Evolutionary conservation across 2,797 vertebrate genomes (phyloP), one percentile per base, ranked within the genome.

Genomic region (Lepilemur septentrionalis): DNA sequence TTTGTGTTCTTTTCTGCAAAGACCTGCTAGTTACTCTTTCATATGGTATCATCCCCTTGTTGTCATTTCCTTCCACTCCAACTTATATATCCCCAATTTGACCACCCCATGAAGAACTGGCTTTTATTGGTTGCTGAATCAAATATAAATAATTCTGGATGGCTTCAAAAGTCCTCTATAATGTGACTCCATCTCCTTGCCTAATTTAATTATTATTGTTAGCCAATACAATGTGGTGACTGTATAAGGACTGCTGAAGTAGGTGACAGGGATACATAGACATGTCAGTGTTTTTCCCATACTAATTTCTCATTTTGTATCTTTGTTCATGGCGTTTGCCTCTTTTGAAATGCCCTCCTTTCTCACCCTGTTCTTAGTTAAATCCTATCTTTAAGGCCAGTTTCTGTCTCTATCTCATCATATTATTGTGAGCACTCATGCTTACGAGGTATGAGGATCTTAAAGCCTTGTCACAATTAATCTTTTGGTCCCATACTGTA

Each of bases 81-180:
- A 28, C 28, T 91, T 84, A 7, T 12, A 52, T 79, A 43, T 73
- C 50, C 15, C 11, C 69, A 81, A 57, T 89, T 76, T 96, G 89
- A 52, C 32, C 17, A n/a, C 70, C 15, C 75, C 43, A 46, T 73
- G 11, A 90, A 50, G 76, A 57, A 86, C 41, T 94, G 57, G 10
- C 70, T 83, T 65, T 63, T 89, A 69, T 32, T 96, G 59, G 55
- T 57, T 94, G 15, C 81, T 92, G 17, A 92, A 79, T 92, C 59
- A 94, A 65, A 81, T 96, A 63, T 83, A 90, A 89, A 83, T 17
- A 50, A 20, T 61, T 89, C 13, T 59, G 30, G 46, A 10, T 92
- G 30, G 15, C 38, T 82, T 95, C 55, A 46, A 13, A 86, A 81
- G 61, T 72, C 14, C 41, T 87, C 28, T 17, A 14, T 91, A 35